phyloP scores from a whole-genome alignment of 2,797 vertebrate species.

The Hemitrygon akajei region DNA sequence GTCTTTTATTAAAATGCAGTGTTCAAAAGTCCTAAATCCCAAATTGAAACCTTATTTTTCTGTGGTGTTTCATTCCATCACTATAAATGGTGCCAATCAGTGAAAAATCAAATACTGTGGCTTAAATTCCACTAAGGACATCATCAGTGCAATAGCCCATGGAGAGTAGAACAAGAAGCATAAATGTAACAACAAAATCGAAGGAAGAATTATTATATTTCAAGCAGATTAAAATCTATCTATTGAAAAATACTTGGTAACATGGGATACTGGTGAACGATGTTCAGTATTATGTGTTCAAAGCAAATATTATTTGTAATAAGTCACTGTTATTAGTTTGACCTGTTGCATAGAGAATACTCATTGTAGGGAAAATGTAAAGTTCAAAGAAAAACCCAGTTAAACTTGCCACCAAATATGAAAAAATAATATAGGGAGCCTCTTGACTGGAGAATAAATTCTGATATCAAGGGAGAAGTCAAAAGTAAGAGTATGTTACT shows the following conservation, averaged over 20 bases:
- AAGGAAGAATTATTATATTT: neutral
- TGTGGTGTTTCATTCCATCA: neutral
- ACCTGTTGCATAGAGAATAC: neutral
- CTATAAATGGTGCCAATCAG: slow-evolving; percentile 15
- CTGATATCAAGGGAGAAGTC: neutral
- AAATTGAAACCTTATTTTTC: neutral
- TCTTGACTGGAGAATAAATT: neutral
- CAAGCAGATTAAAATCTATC: neutral
- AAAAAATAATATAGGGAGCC: neutral
- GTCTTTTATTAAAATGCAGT: slow-evolving; percentile 9
- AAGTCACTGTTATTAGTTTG: neutral
- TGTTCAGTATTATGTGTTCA: slow-evolving; percentile 9
- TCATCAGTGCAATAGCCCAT: slow-evolving; percentile 16
- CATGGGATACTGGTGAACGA: neutral
- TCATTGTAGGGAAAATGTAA: neutral
- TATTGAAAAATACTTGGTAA: neutral
- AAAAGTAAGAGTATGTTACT: neutral
- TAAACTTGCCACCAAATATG: neutral
- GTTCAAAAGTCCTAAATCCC: neutral
- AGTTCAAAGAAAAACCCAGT: neutral
- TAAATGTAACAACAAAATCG: slow-evolving; percentile 32
- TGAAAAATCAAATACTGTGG: neutral
- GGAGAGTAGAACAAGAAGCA: slow-evolving; percentile 2
- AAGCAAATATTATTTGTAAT: neutral
- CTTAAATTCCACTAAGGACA: slow-evolving; percentile 21